These are phyloP conservation scores for Apoda limacodes DNA, from an alignment of 2,888 invertebrate genomes.

Conservation along the genomic window DNA sequence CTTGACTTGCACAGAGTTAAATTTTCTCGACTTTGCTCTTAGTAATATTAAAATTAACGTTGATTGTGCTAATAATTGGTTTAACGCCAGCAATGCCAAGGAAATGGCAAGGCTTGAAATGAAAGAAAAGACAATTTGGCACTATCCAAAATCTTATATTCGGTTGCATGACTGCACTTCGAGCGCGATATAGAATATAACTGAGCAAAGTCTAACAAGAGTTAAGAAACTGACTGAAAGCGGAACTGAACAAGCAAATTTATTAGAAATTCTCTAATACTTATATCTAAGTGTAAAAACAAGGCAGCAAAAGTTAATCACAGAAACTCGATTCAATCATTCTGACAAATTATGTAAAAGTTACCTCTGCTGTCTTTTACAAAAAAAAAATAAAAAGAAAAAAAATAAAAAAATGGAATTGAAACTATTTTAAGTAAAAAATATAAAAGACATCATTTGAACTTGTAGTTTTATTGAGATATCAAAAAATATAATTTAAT, in stretches of 20 bases:
- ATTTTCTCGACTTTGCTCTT: conserved; percentile 29
- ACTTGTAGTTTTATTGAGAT: too few relatives aligned
- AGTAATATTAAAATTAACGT: conserved; percentile 23
- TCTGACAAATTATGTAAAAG: too few relatives aligned
- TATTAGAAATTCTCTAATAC: too few relatives aligned
- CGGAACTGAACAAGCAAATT: too few relatives aligned
- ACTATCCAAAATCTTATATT: conserved; percentile 20
- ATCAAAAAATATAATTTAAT: too few relatives aligned
- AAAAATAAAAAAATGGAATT: conserved; percentile 9
- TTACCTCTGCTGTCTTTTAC: conserved; percentile 21
- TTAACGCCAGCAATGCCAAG: conserved; percentile 14
- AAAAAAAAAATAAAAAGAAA: conserved; percentile 18
- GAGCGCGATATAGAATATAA: too few relatives aligned
- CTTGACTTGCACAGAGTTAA: conserved; percentile 30
- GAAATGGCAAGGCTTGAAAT: conserved; percentile 18
- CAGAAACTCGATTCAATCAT: too few relatives aligned
- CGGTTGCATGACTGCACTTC: conserved; percentile 24
- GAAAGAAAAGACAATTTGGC: conserved; percentile 25
- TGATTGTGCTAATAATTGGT: conserved; percentile 29
- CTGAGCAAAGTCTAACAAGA: too few relatives aligned
- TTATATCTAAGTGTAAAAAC: too few relatives aligned
- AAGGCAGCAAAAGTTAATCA: too few relatives aligned
- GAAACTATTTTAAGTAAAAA: conserved; percentile 7
- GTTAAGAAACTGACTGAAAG: too few relatives aligned
- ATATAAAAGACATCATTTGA: too few relatives aligned